Conservation (phyloP, 2,888 invertebrate genomes). For the Bursaphelenchus okinawaensis region DNA sequence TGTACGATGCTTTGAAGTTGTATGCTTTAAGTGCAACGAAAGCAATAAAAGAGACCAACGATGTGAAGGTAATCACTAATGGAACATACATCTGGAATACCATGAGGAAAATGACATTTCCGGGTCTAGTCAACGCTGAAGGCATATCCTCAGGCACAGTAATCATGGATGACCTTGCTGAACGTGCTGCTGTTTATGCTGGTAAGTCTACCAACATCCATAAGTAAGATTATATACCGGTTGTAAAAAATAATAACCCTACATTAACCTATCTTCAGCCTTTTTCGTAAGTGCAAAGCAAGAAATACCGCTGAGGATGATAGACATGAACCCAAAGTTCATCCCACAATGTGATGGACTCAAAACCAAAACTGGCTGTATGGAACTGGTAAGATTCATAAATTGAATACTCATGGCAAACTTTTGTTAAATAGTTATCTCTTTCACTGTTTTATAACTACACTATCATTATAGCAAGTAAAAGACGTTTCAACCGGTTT, state of each 20-base stretch:
- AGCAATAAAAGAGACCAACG: constrained; percentile 37
- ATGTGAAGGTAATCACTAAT: constrained; percentile 41
- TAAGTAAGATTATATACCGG: neutral
- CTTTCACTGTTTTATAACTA: no score
- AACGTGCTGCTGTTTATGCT: constrained; percentile 52
- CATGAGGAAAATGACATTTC: constrained; percentile 48
- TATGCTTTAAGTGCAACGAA: constrained; percentile 49
- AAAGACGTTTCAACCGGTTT: constrained; percentile 51
- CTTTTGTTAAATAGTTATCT: neutral
- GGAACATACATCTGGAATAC: constrained; percentile 51
- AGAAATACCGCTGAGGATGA: constrained; percentile 51
- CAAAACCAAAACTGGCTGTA: constrained; percentile 45
- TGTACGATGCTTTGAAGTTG: constrained; percentile 53
- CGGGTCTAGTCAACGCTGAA: constrained; percentile 43
- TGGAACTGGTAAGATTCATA: constrained; percentile 34
- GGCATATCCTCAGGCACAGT: constrained; percentile 48
- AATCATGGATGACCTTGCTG: constrained; percentile 54
- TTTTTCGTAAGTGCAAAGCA: constrained; percentile 52
- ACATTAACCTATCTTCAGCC: constrained; percentile 27
- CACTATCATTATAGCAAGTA: constrained; percentile 27
- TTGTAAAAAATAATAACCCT: neutral
- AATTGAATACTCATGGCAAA: neutral
- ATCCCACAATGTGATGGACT: constrained; percentile 47
- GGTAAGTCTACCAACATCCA: constrained; percentile 6
- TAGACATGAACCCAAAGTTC: constrained; percentile 44